phyloP scores from a whole-genome alignment of 2,797 vertebrate species.

The Sylvia borin region DNA sequence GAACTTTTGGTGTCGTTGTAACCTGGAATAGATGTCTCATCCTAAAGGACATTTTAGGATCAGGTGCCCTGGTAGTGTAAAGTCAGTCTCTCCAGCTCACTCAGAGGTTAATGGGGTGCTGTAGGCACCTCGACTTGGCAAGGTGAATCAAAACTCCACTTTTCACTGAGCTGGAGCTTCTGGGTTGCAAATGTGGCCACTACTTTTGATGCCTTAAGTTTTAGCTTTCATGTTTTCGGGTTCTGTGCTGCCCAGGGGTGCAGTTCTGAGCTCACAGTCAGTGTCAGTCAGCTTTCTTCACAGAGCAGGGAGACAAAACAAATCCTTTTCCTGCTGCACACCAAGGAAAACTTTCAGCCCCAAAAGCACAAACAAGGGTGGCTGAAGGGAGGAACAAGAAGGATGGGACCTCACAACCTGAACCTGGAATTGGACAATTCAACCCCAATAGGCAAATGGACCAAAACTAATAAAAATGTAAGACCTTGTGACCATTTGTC shows the following conservation, averaged over 20 bases:
- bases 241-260: not conserved
- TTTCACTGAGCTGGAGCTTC: not conserved
- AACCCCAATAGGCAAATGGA: not conserved
- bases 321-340: not conserved
- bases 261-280: not conserved
- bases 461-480: not conserved
- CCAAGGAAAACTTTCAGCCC: not conserved
- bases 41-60: not conserved
- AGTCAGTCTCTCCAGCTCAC: fast-evolving
- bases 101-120: not conserved
- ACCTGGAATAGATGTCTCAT: not conserved
- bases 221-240: not conserved
- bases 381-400: not conserved
- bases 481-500: fast-evolving
- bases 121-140: not conserved
- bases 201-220: not conserved
- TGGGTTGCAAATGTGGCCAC: not conserved
- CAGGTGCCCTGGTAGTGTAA: not conserved
- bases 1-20: not conserved
- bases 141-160: not conserved
- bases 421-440: not conserved
- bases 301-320: not conserved
- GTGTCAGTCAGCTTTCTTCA: not conserved
- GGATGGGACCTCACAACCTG: not conserved
- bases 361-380: not conserved